phyloP scores from a whole-genome alignment of 2,113 vertebrate genomes.

The Empidonax alnorum region DNA sequence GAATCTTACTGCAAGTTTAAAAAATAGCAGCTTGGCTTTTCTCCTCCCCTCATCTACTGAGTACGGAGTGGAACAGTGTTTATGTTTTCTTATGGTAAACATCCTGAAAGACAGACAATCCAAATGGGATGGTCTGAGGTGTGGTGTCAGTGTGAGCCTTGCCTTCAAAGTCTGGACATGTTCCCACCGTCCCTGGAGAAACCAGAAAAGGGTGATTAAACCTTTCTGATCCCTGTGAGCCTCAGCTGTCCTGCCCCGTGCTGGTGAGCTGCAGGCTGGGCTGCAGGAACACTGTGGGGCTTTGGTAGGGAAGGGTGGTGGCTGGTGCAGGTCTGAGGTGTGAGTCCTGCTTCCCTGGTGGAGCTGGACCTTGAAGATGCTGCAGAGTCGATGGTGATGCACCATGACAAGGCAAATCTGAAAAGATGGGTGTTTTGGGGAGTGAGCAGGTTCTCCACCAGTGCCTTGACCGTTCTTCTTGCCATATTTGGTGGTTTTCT shows the following conservation, averaged over 20 bases:
- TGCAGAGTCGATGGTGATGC: not conserved
- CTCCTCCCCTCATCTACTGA: not conserved
- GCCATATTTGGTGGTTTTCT: constrained; percentile 5
- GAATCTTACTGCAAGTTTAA: not conserved
- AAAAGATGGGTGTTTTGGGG: fast-evolving
- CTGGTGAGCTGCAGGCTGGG: not conserved
- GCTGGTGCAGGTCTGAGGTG: not conserved
- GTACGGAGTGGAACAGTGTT: not conserved
- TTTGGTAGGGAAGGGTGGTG: not conserved
- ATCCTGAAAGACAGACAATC: not conserved
- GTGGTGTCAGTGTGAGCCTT: not conserved
- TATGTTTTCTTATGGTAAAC: not conserved
- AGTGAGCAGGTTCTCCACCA: not conserved
- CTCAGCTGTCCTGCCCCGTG: fast-evolving
- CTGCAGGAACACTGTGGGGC: not conserved
- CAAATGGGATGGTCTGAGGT: not conserved
- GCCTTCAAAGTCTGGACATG: not conserved
- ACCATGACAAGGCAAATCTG: not conserved
- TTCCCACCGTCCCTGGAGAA: not conserved
- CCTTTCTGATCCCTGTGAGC: not conserved
- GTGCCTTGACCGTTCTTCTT: fast-evolving
- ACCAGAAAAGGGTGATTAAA: not conserved
- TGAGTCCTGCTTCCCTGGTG: fast-evolving
- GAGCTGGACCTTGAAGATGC: not conserved
- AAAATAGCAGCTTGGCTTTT: not conserved